Percentiles rank a stretch among this genome's conserved stretches.
Evolutionary conservation across 2,797 vertebrate genomes (phyloP).

Genomic region (Cyclura pinguis): DNA sequence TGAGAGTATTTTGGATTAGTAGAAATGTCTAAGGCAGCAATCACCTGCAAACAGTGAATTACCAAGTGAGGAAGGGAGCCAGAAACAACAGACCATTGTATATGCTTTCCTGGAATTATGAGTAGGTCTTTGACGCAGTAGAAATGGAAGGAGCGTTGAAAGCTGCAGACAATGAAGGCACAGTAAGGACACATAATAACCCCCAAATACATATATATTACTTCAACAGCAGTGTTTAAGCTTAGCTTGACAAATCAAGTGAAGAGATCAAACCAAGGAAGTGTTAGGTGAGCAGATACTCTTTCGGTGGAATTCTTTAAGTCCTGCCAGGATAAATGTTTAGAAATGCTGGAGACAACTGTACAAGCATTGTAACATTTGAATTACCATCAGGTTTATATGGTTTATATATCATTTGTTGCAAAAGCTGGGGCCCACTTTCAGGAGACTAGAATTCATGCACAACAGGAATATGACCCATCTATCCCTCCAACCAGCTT

Average conservation of each 20-base stretch:
- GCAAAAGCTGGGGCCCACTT: constrained; percentile 10
- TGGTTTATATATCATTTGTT: constrained; percentile 20
- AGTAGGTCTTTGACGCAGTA: constrained; percentile 57
- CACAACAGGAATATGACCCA: background rate
- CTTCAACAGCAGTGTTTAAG: constrained; percentile 56
- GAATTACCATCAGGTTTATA: background rate
- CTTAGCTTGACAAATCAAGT: constrained; percentile 55
- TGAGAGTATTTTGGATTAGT: constrained; percentile 57
- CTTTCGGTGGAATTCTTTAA: constrained; percentile 51
- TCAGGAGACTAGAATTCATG: background rate
- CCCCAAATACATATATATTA: constrained; percentile 43
- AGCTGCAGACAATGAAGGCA: constrained; percentile 60
- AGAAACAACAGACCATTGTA: constrained; percentile 60
- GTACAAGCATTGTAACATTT: constrained; percentile 46
- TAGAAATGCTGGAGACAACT: constrained; percentile 53
- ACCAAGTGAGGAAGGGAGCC: constrained; percentile 48
- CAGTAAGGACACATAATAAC: constrained; percentile 53
- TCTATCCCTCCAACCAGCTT: background rate
- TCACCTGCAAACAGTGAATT: constrained; percentile 66
- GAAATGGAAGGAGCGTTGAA: constrained; percentile 61
- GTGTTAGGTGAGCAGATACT: constrained; percentile 48
- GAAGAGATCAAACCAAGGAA: constrained; percentile 58
- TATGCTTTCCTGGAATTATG: constrained; percentile 64
- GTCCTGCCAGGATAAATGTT: constrained; percentile 45
- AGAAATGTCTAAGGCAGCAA: constrained; percentile 56